Base-by-base conservation (phyloP, 1,140 invertebrate species). In the Oncopodura yosiiana region DNA sequence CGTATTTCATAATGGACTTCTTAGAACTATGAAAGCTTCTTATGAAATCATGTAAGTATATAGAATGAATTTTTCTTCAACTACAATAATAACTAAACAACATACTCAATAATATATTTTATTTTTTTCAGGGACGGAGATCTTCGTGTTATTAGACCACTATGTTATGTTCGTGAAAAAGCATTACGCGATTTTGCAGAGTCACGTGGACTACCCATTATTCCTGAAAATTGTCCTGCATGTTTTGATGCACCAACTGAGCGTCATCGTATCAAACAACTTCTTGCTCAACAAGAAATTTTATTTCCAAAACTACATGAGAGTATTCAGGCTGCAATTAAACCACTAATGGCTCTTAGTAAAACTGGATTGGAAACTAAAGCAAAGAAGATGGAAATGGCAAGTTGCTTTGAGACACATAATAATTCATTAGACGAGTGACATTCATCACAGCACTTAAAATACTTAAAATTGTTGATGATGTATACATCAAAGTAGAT, bases 161-260 rank as follows among this genome's bases (percentile, higher is more conserved):
- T 93, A 66, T 82, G 89, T 2, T 90, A 87, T 70, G 86, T 92
- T 3, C 74, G 88, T 30, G 86, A 88, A 64, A 84, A 82, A 62
- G 72, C 79, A 12, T 65, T 87, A 6, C 73, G 78, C 30, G 74
- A 79, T 38, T 88, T 87, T 73, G 77, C 78, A 3, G 81, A 79
- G 54, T 73, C 73, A 56, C 78, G 79, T 59, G 79, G 80, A 49
- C 69, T 87, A 2, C 81, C 83, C 6, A 68, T 81, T 9, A 80
- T 81, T 34, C 69, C 73, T 26, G 77, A 81, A 66, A 79, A 77
- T 55, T 78, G 77, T 66, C 76, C 75, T 11, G 75, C 76, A 12
- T 79, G 77, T 61, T 81, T 82, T 67, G 77, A 81, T 63, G 72
- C 74, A 44, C 76, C 76, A 2, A 78, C 80, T 75, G 82, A 84